Conservation (phyloP, 2,797 vertebrate genomes). For the Coilia nasus region DNA sequence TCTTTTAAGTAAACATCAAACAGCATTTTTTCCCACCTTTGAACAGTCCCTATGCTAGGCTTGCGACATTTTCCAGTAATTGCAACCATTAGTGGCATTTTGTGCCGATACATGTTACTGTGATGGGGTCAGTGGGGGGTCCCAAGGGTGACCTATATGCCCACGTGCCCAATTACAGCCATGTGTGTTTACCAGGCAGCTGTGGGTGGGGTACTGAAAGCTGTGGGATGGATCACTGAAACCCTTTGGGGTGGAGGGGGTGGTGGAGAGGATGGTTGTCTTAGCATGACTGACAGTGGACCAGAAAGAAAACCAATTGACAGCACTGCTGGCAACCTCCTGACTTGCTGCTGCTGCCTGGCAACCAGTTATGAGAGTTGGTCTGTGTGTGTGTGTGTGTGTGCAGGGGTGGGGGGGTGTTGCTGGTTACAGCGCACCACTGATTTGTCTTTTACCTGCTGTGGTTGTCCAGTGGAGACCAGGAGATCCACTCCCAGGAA, state of each 20-base stretch:
- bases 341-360: constrained; percentile 65
- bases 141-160: not conserved
- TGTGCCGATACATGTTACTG: not conserved
- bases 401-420: not conserved
- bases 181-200: not conserved
- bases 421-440: not conserved
- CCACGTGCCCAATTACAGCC: not conserved
- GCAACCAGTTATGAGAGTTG: constrained; percentile 64
- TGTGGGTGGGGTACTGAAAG: not conserved
- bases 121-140: not conserved
- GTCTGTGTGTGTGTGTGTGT: not conserved
- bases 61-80: not conserved
- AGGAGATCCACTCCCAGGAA: not conserved
- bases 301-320: constrained; percentile 49
- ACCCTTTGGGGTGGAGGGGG: not conserved
- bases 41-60: not conserved
- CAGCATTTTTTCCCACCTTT: not conserved
- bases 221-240: not conserved
- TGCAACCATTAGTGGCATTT: not conserved
- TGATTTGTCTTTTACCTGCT: too few relatives aligned
- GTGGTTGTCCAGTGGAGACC: not conserved
- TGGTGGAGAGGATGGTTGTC: constrained; percentile 1
- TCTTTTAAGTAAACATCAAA: not conserved
- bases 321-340: constrained; percentile 43
- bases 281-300: constrained; percentile 11